Percentiles rank a stretch among this genome's conserved stretches.
phyloP scores from a whole-genome alignment of 2,888 invertebrate genomes.

The Taphrorychus bicolor region DNA sequence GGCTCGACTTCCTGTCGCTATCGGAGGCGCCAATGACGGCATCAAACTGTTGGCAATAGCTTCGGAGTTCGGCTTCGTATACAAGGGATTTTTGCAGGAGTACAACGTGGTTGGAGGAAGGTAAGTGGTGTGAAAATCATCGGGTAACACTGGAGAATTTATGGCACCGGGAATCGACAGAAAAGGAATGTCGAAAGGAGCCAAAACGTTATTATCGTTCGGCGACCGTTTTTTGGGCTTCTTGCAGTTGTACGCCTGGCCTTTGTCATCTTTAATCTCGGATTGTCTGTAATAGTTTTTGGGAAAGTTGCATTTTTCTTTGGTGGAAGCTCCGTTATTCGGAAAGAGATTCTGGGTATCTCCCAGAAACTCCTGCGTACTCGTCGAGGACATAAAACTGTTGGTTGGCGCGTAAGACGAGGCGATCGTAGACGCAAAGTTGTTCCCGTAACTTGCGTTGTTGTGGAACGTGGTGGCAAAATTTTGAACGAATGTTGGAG shows the following conservation, averaged over 20 bases:
- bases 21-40: slow-evolving; percentile 29
- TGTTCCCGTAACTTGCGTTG: slow-evolving; percentile 50
- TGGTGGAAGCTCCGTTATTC: slow-evolving; percentile 10
- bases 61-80: slow-evolving; percentile 53
- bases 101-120: slow-evolving; percentile 55
- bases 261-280: slow-evolving; percentile 41
- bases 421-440: slow-evolving; percentile 51
- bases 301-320: slow-evolving; percentile 41
- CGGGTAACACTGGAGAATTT: slow-evolving; percentile 58
- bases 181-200: slow-evolving; percentile 57
- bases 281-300: slow-evolving; percentile 33
- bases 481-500: slow-evolving; percentile 48
- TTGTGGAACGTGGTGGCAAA: slow-evolving; percentile 51
- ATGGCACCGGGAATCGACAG: slow-evolving; percentile 56
- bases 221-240: slow-evolving; percentile 51
- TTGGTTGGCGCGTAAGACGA: slow-evolving; percentile 51
- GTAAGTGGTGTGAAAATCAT: slow-evolving; percentile 58
- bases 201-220: slow-evolving; percentile 44
- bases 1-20: slow-evolving; percentile 26
- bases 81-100: slow-evolving; percentile 57
- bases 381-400: not conserved
- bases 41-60: slow-evolving; percentile 46
- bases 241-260: slow-evolving; percentile 42
- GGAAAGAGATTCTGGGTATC: not conserved
- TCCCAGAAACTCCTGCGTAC: slow-evolving; percentile 1